Evolutionary conservation across 23 tunicate genomes (phyloP).

Genomic region (Diplosoma virens): DNA sequence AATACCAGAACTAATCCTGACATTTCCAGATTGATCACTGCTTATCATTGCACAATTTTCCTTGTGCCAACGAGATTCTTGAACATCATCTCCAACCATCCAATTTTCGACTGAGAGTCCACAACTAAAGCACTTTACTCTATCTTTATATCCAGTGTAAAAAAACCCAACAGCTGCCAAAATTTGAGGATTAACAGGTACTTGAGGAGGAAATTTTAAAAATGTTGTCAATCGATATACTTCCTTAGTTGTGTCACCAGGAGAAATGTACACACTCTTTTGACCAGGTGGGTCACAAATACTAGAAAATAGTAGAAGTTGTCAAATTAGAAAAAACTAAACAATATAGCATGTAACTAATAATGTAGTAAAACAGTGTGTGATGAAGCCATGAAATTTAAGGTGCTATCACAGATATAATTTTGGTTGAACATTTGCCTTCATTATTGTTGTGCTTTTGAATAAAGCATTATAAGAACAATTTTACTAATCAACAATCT

Average conservation of each 20-base stretch:
- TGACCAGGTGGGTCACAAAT: slow-evolving; percentile 61
- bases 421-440: too few relatives aligned
- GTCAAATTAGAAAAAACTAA: too few relatives aligned
- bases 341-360: too few relatives aligned
- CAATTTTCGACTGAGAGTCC: slow-evolving; percentile 59
- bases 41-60: slow-evolving; percentile 28
- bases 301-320: too few relatives aligned
- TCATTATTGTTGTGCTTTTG: too few relatives aligned
- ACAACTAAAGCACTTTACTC: slow-evolving; percentile 78
- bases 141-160: slow-evolving; percentile 63
- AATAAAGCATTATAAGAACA: too few relatives aligned
- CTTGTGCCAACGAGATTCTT: slow-evolving; percentile 40
- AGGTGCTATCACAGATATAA: too few relatives aligned
- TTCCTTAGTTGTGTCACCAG: slow-evolving; percentile 39
- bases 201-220: slow-evolving; percentile 28
- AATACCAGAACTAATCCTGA: too few relatives aligned
- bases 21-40: slow-evolving; percentile 53
- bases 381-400: too few relatives aligned
- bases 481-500: too few relatives aligned
- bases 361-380: too few relatives aligned
- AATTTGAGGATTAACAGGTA: slow-evolving; percentile 26
- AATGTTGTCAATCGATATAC: slow-evolving; percentile 46
- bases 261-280: slow-evolving; percentile 52
- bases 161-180: slow-evolving; percentile 50
- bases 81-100: slow-evolving; percentile 31